Conservation (phyloP, 1,140 invertebrate species). For the Atta colombica region DNA sequence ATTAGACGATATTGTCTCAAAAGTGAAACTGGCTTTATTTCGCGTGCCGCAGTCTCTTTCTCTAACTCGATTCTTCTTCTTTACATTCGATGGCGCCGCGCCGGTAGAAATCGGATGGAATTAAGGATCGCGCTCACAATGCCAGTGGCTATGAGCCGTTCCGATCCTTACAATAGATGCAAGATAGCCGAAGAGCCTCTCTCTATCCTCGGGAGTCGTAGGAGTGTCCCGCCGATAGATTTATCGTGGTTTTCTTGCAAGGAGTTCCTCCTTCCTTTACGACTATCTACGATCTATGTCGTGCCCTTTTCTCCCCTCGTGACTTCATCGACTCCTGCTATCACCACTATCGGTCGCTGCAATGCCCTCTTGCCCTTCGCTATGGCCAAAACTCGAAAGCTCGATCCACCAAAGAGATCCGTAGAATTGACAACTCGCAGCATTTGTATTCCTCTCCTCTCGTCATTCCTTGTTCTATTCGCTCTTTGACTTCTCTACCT, state of each 20-base stretch:
- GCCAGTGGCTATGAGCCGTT: constrained; percentile 68
- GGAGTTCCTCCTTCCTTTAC: constrained; percentile 61
- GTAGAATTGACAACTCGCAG: constrained; percentile 70
- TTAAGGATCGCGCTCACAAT: constrained; percentile 75
- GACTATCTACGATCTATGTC: constrained; percentile 71
- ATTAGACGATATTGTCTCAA: constrained; percentile 65
- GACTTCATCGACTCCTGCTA: background rate
- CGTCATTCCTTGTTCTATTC: background rate
- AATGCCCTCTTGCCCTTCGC: constrained; percentile 11
- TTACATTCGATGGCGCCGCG: constrained; percentile 50
- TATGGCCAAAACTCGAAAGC: constrained; percentile 46
- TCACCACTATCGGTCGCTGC: constrained; percentile 63
- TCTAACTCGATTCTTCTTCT: constrained; percentile 61
- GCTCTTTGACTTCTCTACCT: background rate
- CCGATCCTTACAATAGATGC: constrained; percentile 79
- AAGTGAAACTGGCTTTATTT: constrained; percentile 63
- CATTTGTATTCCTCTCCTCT: constrained; percentile 19
- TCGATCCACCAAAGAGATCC: constrained; percentile 65
- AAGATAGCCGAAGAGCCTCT: constrained; percentile 76
- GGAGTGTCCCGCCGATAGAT: constrained; percentile 78
- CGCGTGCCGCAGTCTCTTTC: constrained; percentile 22
- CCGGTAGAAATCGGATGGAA: constrained; percentile 71
- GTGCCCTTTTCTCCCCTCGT: constrained; percentile 13
- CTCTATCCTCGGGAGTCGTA: constrained; percentile 72
- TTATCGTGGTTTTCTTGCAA: constrained; percentile 79